These are phyloP conservation scores for Zootermopsis nevadensis DNA, from an alignment of 2,888 invertebrate species.

Conservation along the genomic window DNA sequence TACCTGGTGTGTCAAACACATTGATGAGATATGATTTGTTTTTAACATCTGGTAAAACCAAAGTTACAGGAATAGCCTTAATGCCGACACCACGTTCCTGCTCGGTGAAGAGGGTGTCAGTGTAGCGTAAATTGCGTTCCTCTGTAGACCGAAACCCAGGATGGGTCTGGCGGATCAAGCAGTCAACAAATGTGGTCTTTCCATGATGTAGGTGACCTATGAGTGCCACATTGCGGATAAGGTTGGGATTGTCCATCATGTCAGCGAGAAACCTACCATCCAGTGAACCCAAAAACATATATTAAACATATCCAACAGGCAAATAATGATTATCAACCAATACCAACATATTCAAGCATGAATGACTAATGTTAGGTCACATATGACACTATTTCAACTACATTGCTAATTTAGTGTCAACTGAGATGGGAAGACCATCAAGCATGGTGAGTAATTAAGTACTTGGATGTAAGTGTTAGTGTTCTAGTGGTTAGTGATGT, in stretches of 20 bases:
- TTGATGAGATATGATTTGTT: constrained; percentile 97
- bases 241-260: constrained; percentile 95
- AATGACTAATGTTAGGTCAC: no score
- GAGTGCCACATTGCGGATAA: constrained; percentile 95
- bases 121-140: constrained; percentile 81
- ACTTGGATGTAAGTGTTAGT: no score
- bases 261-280: constrained; percentile 85
- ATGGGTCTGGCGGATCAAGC: constrained; percentile 96
- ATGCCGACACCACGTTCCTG: constrained; percentile 98
- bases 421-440: no score
- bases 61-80: constrained; percentile 94
- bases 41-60: constrained; percentile 92
- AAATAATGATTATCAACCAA: no score
- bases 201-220: constrained; percentile 99
- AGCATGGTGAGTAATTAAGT: no score
- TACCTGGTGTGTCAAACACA: constrained; percentile 93
- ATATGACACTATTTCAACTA: no score
- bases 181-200: constrained; percentile 98
- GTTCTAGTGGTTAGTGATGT: no score
- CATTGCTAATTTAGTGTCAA: no score
- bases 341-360: no score
- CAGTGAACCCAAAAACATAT: not conserved
- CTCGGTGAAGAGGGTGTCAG: constrained; percentile 96
- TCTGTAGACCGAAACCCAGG: constrained; percentile 88
- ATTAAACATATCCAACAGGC: not conserved